These are phyloP conservation scores for Meteorus colon DNA, from an alignment of 2,888 invertebrate genomes.

Conservation along the genomic window DNA sequence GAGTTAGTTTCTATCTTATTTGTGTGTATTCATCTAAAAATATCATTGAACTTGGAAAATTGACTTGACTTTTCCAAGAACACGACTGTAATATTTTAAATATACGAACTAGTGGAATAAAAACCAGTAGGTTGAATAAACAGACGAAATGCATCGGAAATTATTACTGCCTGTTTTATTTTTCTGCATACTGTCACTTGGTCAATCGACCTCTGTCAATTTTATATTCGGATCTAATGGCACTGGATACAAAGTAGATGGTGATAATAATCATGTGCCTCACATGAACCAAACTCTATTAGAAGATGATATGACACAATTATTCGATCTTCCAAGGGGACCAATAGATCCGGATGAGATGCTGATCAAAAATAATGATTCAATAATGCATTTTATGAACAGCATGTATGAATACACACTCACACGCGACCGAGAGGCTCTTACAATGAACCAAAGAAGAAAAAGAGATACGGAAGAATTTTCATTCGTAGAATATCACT, in stretches of 20 bases:
- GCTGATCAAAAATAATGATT: slow-evolving; percentile 74
- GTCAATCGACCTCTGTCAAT: background rate
- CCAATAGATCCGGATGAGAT: slow-evolving; percentile 74
- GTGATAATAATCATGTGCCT: background rate
- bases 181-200: background rate
- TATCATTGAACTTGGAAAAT: too few relatives aligned
- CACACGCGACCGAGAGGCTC: background rate
- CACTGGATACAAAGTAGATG: background rate
- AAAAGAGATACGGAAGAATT: slow-evolving; percentile 72
- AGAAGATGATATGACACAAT: slow-evolving; percentile 87
- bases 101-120: too few relatives aligned
- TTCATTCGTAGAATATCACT: slow-evolving; percentile 83
- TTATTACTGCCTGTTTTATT: background rate
- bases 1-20: too few relatives aligned
- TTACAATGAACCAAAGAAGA: slow-evolving; percentile 76
- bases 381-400: slow-evolving; percentile 88
- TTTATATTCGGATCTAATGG: background rate
- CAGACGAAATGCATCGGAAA: too few relatives aligned
- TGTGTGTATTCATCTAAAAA: too few relatives aligned
- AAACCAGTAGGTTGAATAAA: too few relatives aligned
- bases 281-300: slow-evolving; percentile 76
- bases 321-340: slow-evolving; percentile 86
- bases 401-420: slow-evolving; percentile 81
- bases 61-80: too few relatives aligned
- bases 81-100: too few relatives aligned